These are phyloP conservation scores for Cyrtodaria siliqua DNA, from an alignment of 2,888 invertebrate species.

Conservation along the genomic window DNA sequence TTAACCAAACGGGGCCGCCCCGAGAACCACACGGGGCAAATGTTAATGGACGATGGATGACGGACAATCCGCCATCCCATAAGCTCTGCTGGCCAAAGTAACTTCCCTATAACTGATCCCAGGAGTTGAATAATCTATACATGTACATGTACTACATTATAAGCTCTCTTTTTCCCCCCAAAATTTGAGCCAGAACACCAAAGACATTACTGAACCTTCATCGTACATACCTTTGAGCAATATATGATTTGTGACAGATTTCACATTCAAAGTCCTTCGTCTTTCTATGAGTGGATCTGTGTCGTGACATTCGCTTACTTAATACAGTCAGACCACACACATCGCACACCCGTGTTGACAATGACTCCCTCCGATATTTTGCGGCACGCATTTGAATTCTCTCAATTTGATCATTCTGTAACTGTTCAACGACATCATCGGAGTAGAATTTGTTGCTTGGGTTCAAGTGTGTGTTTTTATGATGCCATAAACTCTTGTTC, in stretches of 20 bases:
- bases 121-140: too few relatives aligned
- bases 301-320: slow-evolving; percentile 22
- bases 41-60: too few relatives aligned
- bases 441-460: slow-evolving; percentile 35
- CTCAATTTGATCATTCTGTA: slow-evolving; percentile 32
- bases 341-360: slow-evolving; percentile 14
- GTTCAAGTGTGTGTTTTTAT: slow-evolving; percentile 37
- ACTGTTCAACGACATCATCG: slow-evolving; percentile 25
- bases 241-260: slow-evolving; percentile 42
- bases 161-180: too few relatives aligned
- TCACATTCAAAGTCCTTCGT: slow-evolving; percentile 46
- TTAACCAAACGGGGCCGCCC: too few relatives aligned
- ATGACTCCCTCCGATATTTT: background rate
- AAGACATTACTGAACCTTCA: too few relatives aligned
- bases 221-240: too few relatives aligned
- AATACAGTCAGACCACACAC: slow-evolving; percentile 33
- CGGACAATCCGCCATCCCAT: too few relatives aligned
- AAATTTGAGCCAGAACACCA: too few relatives aligned
- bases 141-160: too few relatives aligned
- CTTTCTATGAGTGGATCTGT: slow-evolving; percentile 35
- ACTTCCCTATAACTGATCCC: too few relatives aligned
- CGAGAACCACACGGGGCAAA: too few relatives aligned
- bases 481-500: slow-evolving; percentile 19
- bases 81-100: too few relatives aligned
- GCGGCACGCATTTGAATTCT: background rate